Conservation (phyloP, 2,888 invertebrate species). For the Drosophila neotestacea region DNA sequence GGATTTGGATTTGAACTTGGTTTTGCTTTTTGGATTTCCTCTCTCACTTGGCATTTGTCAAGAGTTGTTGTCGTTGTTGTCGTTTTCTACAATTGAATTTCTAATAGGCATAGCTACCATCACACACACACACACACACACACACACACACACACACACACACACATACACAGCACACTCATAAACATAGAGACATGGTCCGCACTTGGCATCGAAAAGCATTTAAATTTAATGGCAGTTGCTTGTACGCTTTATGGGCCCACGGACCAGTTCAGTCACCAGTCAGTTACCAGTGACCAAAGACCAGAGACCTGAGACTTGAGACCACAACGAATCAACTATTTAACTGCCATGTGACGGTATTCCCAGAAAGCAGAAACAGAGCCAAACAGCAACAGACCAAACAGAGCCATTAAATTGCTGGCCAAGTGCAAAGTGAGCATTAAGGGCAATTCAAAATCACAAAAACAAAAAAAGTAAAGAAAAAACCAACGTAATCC, state of each 20-base stretch:
- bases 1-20: conserved; percentile 1
- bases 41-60: conserved; percentile 15
- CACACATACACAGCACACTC: conserved; percentile 7
- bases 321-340: conserved; percentile 16
- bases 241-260: conserved; percentile 71
- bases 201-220: conserved; percentile 72
- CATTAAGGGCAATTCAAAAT: conserved; percentile 41
- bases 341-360: conserved; percentile 45
- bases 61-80: conserved; percentile 3
- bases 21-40: conserved; percentile 8
- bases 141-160: conserved; percentile 10
- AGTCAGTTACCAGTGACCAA: neutral
- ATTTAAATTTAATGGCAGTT: conserved; percentile 79
- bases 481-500: conserved; percentile 21
- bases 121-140: conserved; percentile 13
- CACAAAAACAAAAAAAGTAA: neutral
- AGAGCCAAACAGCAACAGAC: conserved; percentile 15
- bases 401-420: conserved; percentile 43
- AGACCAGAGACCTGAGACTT: conserved; percentile 3
- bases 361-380: conserved; percentile 58
- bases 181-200: conserved; percentile 3
- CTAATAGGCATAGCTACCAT: conserved; percentile 65
- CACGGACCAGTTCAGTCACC: conserved; percentile 11
- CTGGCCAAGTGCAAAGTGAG: conserved; percentile 55
- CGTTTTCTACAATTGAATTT: conserved; percentile 60